phyloP scores from a whole-genome alignment of 2,888 invertebrate species.

The Pterobdella sp. region DNA sequence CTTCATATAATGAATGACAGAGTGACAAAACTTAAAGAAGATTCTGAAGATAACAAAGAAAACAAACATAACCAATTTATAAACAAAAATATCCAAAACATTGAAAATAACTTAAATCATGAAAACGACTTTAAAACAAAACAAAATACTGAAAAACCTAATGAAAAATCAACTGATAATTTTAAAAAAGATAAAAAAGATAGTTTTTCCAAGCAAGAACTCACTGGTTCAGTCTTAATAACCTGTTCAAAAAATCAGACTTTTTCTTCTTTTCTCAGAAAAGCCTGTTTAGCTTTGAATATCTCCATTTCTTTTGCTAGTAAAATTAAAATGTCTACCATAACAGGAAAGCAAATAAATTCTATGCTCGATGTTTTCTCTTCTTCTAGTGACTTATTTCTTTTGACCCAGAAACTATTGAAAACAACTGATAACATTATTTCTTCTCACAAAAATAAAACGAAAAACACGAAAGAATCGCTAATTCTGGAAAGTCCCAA shows the following conservation, averaged over 20 bases:
- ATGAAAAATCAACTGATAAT: neutral
- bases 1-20: neutral
- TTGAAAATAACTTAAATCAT: too few species aligned
- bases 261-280: slow-evolving; percentile 2
- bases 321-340: neutral
- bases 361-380: slow-evolving; percentile 13
- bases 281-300: slow-evolving; percentile 5
- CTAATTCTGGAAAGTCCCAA: neutral
- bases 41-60: neutral
- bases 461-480: neutral
- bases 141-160: neutral
- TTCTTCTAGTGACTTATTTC: neutral
- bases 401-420: neutral
- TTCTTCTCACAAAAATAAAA: neutral
- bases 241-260: slow-evolving; percentile 10
- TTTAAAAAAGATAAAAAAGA: neutral
- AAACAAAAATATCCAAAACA: neutral
- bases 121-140: neutral
- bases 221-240: neutral
- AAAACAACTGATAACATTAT: neutral
- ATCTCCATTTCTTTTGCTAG: neutral
- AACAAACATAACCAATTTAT: neutral
- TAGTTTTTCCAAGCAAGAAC: neutral
- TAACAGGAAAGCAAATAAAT: neutral
- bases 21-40: neutral